Conservation (phyloP, 2,113 vertebrate genomes). For the Muntiacus muntjak region DNA sequence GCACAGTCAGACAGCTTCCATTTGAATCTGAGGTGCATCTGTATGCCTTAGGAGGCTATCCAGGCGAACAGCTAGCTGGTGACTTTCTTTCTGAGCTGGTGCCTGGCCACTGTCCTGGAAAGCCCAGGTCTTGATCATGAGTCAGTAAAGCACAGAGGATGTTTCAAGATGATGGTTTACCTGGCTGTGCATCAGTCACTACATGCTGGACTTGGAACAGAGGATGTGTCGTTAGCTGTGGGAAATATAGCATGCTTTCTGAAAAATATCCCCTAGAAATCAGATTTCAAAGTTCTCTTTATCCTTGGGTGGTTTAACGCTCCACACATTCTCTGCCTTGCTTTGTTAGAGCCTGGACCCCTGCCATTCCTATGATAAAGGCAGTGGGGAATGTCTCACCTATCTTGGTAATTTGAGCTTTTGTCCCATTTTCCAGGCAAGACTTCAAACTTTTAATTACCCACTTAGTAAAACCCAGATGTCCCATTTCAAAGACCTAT, state of each 20-base stretch:
- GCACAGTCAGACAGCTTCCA: neutral
- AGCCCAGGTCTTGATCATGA: neutral
- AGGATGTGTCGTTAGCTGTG: neutral
- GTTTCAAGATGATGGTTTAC: neutral
- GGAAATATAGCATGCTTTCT: slow-evolving; percentile 10
- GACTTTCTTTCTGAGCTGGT: neutral
- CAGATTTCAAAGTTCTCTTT: slow-evolving; percentile 33
- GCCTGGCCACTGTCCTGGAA: neutral
- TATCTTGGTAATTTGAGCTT: slow-evolving; percentile 68
- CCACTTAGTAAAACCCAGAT: slow-evolving; percentile 68
- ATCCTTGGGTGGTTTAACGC: slow-evolving; percentile 34
- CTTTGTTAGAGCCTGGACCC: slow-evolving; percentile 23
- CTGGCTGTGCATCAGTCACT: neutral
- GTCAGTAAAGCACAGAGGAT: neutral
- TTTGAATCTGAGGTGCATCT: neutral
- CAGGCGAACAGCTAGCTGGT: neutral
- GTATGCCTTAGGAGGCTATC: neutral
- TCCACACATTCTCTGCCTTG: neutral
- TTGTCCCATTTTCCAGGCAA: slow-evolving; percentile 74
- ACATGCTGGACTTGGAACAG: neutral
- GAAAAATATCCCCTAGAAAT: slow-evolving; percentile 30
- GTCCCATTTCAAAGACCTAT: slow-evolving; percentile 70
- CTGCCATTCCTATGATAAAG: slow-evolving; percentile 62
- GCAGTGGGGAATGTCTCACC: slow-evolving; percentile 60
- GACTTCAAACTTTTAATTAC: slow-evolving; percentile 70